Evolutionary conservation across 1,140 invertebrate species (phyloP), one percentile per base, ranked within the genome.

Genomic region (Procambarus virginalis): DNA sequence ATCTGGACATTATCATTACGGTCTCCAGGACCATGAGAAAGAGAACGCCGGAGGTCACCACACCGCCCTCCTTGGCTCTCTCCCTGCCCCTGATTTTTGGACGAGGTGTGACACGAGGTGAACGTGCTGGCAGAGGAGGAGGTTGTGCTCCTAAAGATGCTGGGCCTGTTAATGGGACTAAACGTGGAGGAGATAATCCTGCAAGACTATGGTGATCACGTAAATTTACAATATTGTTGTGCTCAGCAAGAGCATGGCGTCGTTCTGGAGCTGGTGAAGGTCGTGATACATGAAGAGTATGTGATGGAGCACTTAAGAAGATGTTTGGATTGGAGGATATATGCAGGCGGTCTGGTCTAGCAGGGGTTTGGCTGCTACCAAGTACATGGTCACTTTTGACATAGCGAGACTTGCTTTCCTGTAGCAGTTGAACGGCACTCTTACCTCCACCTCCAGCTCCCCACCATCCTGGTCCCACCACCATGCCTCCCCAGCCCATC

Each of bases 321-420:
- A 92, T 92, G 75, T 92, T 92, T 10, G 92, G 92, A 70, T 92
- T 92, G 4, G 95, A 94, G 80, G 94, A 94, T 46, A 95, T 93
- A 86, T 95, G 95, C 5, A 94, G 93, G 83, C 93, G 94, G 8
- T 95, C 92, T 80, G 91, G 92, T 60, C 93, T 92, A 20, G 92
- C 93, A 86, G 97, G 94, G 92, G 97, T 96, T 93, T 98, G 97
- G 92, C 96, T 97, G 81, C 96, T 95, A 93, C 97, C 97, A 84
- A 98, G 94, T n/a, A 98, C 97, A 22, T 96, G 96, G 93, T 98
- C 97, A 48, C 97, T 97, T 94, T 98, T 98, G 64, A 99, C 97
- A 94, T 98, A 99, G 93, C 97, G 97, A 0, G 97, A 96, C 94
- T 99, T 99, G 73, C 96, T 97, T 93, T 98, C 98, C 64, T 98